Evolutionary conservation across 1,140 invertebrate species (phyloP), one percentile per base, ranked within the genome.

Genomic region (Metaphire vulgaris): DNA sequence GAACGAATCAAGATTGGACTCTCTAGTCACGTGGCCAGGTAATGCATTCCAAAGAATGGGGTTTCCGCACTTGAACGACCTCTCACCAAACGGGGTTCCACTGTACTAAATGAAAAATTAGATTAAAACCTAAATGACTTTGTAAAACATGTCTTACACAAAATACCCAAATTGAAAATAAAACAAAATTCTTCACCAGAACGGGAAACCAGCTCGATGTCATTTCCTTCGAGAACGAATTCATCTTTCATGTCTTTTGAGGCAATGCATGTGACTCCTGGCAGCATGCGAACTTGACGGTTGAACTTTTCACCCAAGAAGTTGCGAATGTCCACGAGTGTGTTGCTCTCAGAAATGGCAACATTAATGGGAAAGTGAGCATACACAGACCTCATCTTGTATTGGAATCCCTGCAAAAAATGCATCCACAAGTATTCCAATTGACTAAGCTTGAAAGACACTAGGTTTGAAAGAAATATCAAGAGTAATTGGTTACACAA

Each of bases 311-410:
- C 97, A 64, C 98, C 98, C 85, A 99, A 90, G 88, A 99, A 99
- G 87, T 99, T 99, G 86, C 97, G 41, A 84, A 99, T 97, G 89
- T 89, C 83, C 66, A 89, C 83, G 31, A 77, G 33, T 6, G 75
- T 78, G 64, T 80, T 80, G 21, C 75, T 77, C 81, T 99, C 93
- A 29, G 92, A 93, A n/a, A 96, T 95, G 26, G 96, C 93, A 86
- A 97, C 96, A 87, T 99, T 99, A 84, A 99, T 99, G 84, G 98
- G 98, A 89, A 99, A 99, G 89, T 99, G 98, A 87, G 97, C 97
- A 87, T 99, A 99, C 80, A 99, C 98, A 76, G 96, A 95, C 84
- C 97, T 90, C 98, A 99, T 99, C 89, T 99, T 99, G 88, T 99
- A 99, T 82, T 93, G 90, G 88, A 94, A 99, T 71, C 97, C 98